These are phyloP conservation scores for Protula sp. DNA, from an alignment of 2,888 invertebrate species.

Conservation along the genomic window DNA sequence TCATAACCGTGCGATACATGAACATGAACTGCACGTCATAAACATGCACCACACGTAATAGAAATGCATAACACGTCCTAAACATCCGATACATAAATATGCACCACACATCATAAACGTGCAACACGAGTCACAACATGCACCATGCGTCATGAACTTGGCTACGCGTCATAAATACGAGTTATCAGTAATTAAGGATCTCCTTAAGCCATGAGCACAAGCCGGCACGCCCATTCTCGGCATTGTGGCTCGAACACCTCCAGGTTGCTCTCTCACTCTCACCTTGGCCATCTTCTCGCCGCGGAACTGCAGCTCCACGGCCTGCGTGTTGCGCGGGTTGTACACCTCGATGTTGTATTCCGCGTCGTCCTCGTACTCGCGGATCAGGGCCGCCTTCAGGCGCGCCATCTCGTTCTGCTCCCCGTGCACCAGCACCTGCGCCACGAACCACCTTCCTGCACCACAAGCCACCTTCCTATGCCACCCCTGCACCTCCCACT, in stretches of 20 bases:
- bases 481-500: neutral
- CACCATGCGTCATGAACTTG: too few species aligned
- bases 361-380: slow-evolving; percentile 86
- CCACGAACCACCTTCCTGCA: neutral
- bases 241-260: slow-evolving; percentile 74
- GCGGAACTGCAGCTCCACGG: slow-evolving; percentile 85
- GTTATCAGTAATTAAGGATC: slow-evolving; percentile 97
- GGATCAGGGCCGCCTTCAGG: slow-evolving; percentile 84
- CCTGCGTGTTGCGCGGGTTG: slow-evolving; percentile 93
- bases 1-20: too few species aligned
- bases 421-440: slow-evolving; percentile 86
- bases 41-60: too few species aligned
- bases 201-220: slow-evolving; percentile 93
- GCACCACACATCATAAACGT: too few species aligned
- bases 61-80: too few species aligned
- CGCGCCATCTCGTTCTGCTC: slow-evolving; percentile 99
- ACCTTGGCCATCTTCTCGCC: slow-evolving; percentile 99
- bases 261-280: slow-evolving; percentile 69
- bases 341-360: slow-evolving; percentile 78
- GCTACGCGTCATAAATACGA: too few species aligned
- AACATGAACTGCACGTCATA: too few species aligned
- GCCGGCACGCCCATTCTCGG: slow-evolving; percentile 70
- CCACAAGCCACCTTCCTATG: neutral
- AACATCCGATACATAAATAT: too few species aligned
- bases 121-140: too few species aligned